A percentile compares a stretch with the other conserved stretches of the same genome.
Conservation (phyloP, 2,113 vertebrate species). For the Thymallus thymallus region DNA sequence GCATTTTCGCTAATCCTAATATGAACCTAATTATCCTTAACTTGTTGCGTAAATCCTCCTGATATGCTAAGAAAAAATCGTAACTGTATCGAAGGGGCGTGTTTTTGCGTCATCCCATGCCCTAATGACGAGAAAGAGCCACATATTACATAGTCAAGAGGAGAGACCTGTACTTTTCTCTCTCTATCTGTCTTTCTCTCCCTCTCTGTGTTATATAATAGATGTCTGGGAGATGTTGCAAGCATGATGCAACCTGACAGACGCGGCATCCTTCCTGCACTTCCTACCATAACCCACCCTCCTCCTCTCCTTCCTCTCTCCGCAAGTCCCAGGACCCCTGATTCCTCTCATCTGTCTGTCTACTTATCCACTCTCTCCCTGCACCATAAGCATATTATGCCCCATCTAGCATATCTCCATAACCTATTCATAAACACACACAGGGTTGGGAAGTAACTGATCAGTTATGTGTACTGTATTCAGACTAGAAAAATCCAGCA, state of each 20-base stretch:
- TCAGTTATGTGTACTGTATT: too few species aligned
- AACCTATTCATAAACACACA: slow-evolving; percentile 24
- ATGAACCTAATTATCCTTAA: too few species aligned
- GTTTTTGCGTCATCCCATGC: too few species aligned
- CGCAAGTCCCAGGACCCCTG: slow-evolving; percentile 12
- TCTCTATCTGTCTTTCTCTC: too few species aligned
- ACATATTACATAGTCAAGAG: background rate
- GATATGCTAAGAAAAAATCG: too few species aligned
- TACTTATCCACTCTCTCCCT: background rate
- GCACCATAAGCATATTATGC: background rate
- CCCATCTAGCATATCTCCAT: background rate
- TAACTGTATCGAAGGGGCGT: too few species aligned
- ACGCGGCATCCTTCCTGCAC: slow-evolving; percentile 18
- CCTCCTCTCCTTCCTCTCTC: background rate
- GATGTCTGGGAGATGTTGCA: slow-evolving; percentile 22
- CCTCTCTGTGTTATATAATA: slow-evolving; percentile 27
- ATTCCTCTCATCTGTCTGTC: background rate
- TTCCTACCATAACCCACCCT: slow-evolving; percentile 14
- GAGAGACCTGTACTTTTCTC: background rate
- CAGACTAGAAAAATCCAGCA: too few species aligned
- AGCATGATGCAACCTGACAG: slow-evolving; percentile 39
- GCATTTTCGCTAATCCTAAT: too few species aligned
- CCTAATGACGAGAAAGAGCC: too few species aligned
- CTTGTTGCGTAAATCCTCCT: too few species aligned
- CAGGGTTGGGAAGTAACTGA: too few species aligned